Conservation (phyloP, 2,888 invertebrate genomes). For the Nephrocerus scutellatus region DNA sequence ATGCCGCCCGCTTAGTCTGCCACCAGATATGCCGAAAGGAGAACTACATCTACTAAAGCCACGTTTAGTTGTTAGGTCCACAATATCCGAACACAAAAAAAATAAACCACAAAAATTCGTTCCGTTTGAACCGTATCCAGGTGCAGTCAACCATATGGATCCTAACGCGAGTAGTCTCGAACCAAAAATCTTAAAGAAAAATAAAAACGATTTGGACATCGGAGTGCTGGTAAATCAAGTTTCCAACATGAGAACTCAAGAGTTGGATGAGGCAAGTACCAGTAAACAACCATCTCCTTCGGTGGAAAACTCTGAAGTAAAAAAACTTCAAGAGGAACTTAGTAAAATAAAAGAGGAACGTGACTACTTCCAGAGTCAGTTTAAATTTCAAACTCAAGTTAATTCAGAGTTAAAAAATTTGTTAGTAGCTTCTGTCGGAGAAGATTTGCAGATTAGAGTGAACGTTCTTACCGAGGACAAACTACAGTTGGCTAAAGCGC, state of each 20-base stretch:
- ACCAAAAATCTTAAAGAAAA: constrained; percentile 25
- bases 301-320: constrained; percentile 15
- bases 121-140: constrained; percentile 83
- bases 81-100: constrained; percentile 36
- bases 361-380: constrained; percentile 65
- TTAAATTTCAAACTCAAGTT: constrained; percentile 83
- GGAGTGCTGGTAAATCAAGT: constrained; percentile 63
- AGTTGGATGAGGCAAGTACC: constrained; percentile 51
- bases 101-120: constrained; percentile 70
- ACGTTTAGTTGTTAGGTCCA: constrained; percentile 50
- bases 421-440: constrained; percentile 89
- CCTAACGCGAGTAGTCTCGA: constrained; percentile 42
- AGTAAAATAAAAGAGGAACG: constrained; percentile 59
- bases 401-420: constrained; percentile 89
- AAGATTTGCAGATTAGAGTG: constrained; percentile 83
- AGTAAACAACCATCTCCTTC: constrained; percentile 29
- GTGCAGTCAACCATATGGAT: constrained; percentile 72
- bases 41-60: constrained; percentile 58
- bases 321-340: constrained; percentile 28
- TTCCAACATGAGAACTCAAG: constrained; percentile 60
- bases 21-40: constrained; percentile 51
- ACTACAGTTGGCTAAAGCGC: constrained; percentile 73
- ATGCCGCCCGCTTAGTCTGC: constrained; percentile 36
- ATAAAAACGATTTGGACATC: constrained; percentile 58
- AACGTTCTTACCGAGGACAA: constrained; percentile 89